These are phyloP conservation scores for Ganaspis sp. DNA, from an alignment of 1,140 invertebrate genomes.

Conservation along the genomic window DNA sequence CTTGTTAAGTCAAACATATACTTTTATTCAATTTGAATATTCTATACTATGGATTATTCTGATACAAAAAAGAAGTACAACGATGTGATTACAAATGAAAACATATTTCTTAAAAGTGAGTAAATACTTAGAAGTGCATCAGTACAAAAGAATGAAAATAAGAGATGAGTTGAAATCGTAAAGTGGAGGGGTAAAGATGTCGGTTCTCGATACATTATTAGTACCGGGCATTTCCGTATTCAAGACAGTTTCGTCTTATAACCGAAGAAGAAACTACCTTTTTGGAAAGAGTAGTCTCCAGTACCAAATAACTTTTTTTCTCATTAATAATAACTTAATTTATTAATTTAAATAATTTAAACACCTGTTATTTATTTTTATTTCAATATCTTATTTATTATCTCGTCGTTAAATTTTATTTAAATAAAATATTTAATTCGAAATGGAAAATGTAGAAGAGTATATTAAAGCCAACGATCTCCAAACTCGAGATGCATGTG, in stretches of 20 bases:
- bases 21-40: too few species aligned
- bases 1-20: too few species aligned
- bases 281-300: not conserved
- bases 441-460: slow-evolving; percentile 81
- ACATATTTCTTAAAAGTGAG: not conserved
- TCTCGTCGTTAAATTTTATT: not conserved
- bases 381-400: not conserved
- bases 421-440: not conserved
- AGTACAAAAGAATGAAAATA: slow-evolving; percentile 5
- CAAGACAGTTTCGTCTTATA: slow-evolving; percentile 19
- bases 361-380: not conserved
- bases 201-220: slow-evolving; percentile 16
- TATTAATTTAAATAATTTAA: not conserved
- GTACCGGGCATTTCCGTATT: not conserved
- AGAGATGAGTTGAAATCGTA: not conserved
- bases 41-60: too few species aligned
- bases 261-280: not conserved
- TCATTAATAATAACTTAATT: not conserved
- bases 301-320: not conserved
- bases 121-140: not conserved
- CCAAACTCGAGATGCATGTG: slow-evolving; percentile 82
- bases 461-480: slow-evolving; percentile 81
- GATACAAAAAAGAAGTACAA: too few species aligned
- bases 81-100: not conserved
- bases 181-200: slow-evolving; percentile 13